Evolutionary conservation across 2,888 invertebrate genomes (phyloP), one percentile per base, ranked within the genome.

Genomic region (Xestia rhomboidea): DNA sequence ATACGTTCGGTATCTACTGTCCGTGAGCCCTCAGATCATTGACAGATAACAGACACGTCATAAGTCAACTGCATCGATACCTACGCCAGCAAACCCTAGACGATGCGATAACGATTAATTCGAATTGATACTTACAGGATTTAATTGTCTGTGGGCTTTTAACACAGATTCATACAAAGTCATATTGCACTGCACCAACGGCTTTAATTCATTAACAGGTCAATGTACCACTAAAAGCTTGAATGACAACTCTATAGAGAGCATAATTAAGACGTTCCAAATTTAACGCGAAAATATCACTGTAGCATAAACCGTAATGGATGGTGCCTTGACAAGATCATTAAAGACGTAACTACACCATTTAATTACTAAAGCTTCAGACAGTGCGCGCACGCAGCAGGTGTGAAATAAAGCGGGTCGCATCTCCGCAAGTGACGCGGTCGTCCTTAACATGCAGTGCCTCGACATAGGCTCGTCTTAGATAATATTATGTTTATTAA

Each of bases 371-470:
- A 51, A 73, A 57, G 73, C 44, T 83, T 77, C 62, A 63, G 44
- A 81, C 30, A 72, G 8, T 69, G 41, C 80, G 41, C 60, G 34
- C n/a, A 46, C 30, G 10, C 49, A 74, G 8, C 51, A 74, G 82
- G 68, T 84, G 74, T 77, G 66, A 80, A 73, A 49, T 79, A 74
- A 88, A 79, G 51, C 81, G 72, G 80, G 84, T 86, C 81, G 78
- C 88, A 86, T 89, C 89, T 83, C 70, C 69, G 67, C 34, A 34
- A 75, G 85, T 67, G 72, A 89, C 87, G 88, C 73, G 69, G 89
- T 51, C 79, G 90, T 81, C 91, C 91, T 91, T 91, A 89, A 85
- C 85, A 77, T 86, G 80, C 79, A 74, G 51, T 24, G 21, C 80
- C 79, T 84, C 80, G 79, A 80, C 77, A 73, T 67, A 67, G 71